Percentiles rank a stretch among this genome's conserved stretches.
Evolutionary conservation across 2,888 invertebrate species (phyloP).

Genomic region (Amblyteles armatorius): DNA sequence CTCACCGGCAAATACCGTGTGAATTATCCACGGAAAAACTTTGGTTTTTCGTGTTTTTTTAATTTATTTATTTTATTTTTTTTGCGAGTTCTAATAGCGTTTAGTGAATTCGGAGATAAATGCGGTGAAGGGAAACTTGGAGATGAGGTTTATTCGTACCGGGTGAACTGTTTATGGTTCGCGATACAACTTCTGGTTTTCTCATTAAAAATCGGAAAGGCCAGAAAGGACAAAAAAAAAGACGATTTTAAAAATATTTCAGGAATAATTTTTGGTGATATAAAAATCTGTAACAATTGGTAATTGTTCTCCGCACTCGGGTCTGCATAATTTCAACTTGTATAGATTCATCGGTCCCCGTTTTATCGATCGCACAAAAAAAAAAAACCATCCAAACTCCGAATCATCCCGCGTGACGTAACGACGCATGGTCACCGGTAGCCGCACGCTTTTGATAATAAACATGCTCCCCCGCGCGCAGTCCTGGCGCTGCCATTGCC

Average conservation of each 20-base stretch:
- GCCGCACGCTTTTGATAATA: slow-evolving; percentile 24
- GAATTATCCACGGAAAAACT: neutral
- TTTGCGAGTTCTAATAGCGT: neutral
- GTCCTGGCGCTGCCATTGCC: slow-evolving; percentile 7
- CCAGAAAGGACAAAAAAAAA: too few relatives aligned
- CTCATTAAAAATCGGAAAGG: too few relatives aligned
- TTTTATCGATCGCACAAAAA: neutral
- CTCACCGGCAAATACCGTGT: slow-evolving; percentile 12
- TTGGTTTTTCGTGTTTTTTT: neutral
- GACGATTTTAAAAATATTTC: too few relatives aligned
- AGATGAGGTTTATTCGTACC: neutral
- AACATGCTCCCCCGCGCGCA: slow-evolving; percentile 12
- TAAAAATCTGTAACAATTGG: too few relatives aligned
- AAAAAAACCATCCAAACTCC: neutral
- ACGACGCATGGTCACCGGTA: neutral
- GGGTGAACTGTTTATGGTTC: neutral
- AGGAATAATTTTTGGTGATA: too few relatives aligned
- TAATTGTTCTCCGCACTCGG: neutral
- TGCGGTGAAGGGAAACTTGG: neutral
- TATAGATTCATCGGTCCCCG: neutral
- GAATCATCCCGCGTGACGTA: neutral
- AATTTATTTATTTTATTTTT: neutral
- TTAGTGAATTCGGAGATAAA: neutral
- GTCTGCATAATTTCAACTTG: neutral
- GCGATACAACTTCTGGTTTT: neutral